These are phyloP conservation scores for Cyanistes caeruleus DNA, from an alignment of 2,113 vertebrate species.

Conservation along the genomic window DNA sequence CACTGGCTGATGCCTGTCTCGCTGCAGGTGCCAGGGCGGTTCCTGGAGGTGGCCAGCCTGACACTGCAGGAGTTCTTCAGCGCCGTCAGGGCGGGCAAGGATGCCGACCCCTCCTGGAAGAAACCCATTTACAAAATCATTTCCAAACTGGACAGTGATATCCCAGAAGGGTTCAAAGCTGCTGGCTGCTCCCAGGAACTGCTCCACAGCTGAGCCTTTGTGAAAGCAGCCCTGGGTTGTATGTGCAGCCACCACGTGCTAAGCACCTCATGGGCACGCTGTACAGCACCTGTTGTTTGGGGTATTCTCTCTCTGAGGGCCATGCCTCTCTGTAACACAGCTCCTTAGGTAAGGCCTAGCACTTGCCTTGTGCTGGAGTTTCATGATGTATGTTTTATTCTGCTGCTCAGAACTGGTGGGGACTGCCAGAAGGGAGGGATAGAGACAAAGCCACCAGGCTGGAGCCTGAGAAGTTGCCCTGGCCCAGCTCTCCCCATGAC, in stretches of 20 bases:
- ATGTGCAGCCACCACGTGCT: neutral
- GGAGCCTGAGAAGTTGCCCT: neutral
- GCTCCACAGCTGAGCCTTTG: conserved; percentile 30
- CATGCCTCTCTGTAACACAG: neutral
- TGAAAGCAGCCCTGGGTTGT: neutral
- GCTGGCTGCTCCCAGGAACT: conserved; percentile 79
- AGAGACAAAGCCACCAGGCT: neutral
- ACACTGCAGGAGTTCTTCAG: conserved; percentile 93
- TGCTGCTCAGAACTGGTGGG: neutral
- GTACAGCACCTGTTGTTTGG: neutral
- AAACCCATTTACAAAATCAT: conserved; percentile 99
- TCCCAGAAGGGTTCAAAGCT: conserved; percentile 91
- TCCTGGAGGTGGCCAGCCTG: conserved; percentile 91
- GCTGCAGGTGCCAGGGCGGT: conserved; percentile 88
- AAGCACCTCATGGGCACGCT: neutral
- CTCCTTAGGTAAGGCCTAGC: neutral
- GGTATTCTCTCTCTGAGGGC: neutral
- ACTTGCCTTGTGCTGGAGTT: neutral
- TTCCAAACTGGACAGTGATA: conserved; percentile 94
- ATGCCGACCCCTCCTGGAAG: conserved; percentile 94
- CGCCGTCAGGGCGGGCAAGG: conserved; percentile 86
- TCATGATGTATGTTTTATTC: neutral
- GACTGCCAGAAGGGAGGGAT: neutral
- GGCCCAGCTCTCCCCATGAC: neutral
- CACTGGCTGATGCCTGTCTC: neutral